Base-by-base conservation (phyloP, 2,888 invertebrate genomes). In the Caenorhabditis becei region DNA sequence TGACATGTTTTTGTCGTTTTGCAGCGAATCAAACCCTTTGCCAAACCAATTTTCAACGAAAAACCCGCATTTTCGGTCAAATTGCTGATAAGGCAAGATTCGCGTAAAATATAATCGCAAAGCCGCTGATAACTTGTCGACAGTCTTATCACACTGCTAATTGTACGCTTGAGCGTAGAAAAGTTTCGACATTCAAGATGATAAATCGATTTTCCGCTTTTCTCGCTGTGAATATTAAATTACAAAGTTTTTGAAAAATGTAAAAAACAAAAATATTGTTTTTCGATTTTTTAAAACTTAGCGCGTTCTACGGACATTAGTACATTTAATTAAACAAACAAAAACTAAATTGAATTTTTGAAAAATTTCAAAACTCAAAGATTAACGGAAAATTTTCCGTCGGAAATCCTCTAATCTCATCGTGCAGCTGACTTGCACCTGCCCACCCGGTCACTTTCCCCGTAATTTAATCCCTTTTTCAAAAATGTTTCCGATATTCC, bases 71-170 rank as follows among this genome's bases (percentile, higher is more conserved):
- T 24, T 53, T 37, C 20, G 2, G 3, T 37, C 47, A 16, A 14
- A 58, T 47, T 67, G 28, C 58, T 47, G 67, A 69, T 69, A 69
- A 63, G 26, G 18, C 44, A 18, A 23, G 56, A 47, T 70, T 61
- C 70, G 53, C 37, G 41, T 35, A 70, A 70, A 61, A 61, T n/a
- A 11, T 20, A 41, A 41, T 56, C 44, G 56, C 44, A 67, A 44
- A 54, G 20, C 11, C 44, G 5, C 18, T 58, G 59, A 59, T 59
- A 53, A 61, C 49, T 49, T 5, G 49, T n/a, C n/a, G 35, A 5
- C 41, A 18, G 37, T 51, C 26, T 14, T 54, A 54, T 54, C 54
- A 26, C 28, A 18, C 16, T 1, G 51, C 7, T 62, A 58, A 71
- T 61, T 54, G 70, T 71, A 44, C 14, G 24, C 10, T n/a, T 26